Percentiles rank a stretch among this genome's conserved stretches.
Evolutionary conservation across 2,113 vertebrate genomes (phyloP).

Genomic region (western clawed frog (Xenopus tropicalis)): DNA sequence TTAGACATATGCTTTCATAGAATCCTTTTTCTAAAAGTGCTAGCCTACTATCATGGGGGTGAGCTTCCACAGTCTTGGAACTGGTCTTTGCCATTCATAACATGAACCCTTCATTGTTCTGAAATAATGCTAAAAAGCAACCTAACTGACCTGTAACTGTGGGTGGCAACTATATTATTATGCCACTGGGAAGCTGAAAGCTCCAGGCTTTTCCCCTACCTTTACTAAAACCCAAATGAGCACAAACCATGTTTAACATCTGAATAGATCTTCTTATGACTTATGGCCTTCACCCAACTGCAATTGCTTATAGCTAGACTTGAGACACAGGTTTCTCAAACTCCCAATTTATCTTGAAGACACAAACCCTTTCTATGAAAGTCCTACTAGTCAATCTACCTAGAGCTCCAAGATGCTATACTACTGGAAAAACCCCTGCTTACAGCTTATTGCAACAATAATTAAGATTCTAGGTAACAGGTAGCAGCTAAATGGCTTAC

Average conservation of each 20-base stretch:
- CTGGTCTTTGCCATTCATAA: neutral
- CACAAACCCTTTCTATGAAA: neutral
- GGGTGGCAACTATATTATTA: too few relatives aligned
- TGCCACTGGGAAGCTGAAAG: too few relatives aligned
- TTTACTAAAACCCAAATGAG: too few relatives aligned
- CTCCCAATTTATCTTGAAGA: neutral
- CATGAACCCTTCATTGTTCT: neutral
- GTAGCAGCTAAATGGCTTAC: neutral
- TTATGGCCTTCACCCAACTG: too few relatives aligned
- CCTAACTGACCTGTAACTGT: neutral
- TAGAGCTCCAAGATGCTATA: neutral
- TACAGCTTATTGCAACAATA: constrained; percentile 27
- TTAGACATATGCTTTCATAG: neutral
- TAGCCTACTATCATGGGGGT: neutral
- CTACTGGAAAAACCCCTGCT: neutral
- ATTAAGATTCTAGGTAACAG: constrained; percentile 9
- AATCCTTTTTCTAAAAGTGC: neutral
- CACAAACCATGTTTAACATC: too few relatives aligned
- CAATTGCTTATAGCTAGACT: too few relatives aligned
- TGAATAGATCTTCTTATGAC: too few relatives aligned
- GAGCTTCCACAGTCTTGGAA: neutral
- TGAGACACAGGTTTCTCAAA: too few relatives aligned
- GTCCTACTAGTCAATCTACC: neutral
- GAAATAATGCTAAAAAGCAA: neutral
- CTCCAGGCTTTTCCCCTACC: too few relatives aligned